Percentiles rank a stretch among this genome's conserved stretches.
These are phyloP conservation scores for Tanaodytes sp. DNA, from an alignment of 2,888 invertebrate species.

Conservation along the genomic window DNA sequence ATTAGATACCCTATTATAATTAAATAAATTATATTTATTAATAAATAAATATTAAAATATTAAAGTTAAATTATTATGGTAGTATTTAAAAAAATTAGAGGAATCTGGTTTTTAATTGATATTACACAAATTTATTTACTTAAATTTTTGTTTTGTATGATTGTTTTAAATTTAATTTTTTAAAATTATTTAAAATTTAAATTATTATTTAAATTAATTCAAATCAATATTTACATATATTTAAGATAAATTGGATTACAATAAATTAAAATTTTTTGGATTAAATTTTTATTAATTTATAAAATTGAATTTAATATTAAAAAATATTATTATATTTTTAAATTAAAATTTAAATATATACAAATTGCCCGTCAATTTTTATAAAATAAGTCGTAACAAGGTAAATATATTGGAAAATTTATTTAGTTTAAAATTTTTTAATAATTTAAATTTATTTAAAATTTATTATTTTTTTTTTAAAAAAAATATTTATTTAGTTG, in stretches of 20 bases:
- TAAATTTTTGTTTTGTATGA: constrained; percentile 49
- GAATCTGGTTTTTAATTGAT: constrained; percentile 45
- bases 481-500: constrained; percentile 75
- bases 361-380: constrained; percentile 82
- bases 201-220: constrained; percentile 76
- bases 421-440: constrained; percentile 39
- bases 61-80: constrained; percentile 68
- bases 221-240: constrained; percentile 78
- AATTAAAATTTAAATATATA: constrained; percentile 71
- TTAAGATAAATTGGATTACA: constrained; percentile 72
- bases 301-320: constrained; percentile 75
- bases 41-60: constrained; percentile 74
- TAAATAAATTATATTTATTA: constrained; percentile 75
- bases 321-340: constrained; percentile 69
- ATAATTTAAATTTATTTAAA: constrained; percentile 31
- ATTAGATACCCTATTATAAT: constrained; percentile 74
- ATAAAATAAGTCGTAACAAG: constrained; percentile 71
- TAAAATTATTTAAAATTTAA: constrained; percentile 71
- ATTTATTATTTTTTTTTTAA: constrained; percentile 60
- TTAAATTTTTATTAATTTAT: constrained; percentile 79
- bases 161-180: constrained; percentile 42
- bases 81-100: constrained; percentile 42
- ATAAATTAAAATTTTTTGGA: constrained; percentile 71
- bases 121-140: constrained; percentile 34
- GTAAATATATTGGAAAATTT: constrained; percentile 53